A percentile compares a stretch with the other conserved stretches of the same genome.
Evolutionary conservation across 1,140 invertebrate genomes (phyloP).

Genomic region (Apis cerana): DNA sequence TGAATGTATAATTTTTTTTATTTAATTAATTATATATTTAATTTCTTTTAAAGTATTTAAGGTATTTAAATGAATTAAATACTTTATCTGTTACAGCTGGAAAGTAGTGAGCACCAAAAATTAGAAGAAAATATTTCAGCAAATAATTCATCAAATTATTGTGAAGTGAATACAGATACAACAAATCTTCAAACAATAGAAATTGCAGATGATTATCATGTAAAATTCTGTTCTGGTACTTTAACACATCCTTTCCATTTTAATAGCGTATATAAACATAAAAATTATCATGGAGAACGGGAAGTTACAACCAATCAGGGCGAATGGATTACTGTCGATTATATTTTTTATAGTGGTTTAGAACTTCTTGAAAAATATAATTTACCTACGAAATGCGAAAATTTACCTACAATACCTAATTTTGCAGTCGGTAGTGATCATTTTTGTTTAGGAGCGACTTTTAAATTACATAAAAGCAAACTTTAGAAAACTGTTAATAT

Average conservation of each 20-base stretch:
- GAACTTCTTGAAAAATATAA: conserved; percentile 84
- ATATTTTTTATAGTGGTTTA: conserved; percentile 87
- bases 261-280: conserved; percentile 82
- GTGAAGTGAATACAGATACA: conserved; percentile 55
- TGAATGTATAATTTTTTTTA: background rate
- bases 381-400: conserved; percentile 84
- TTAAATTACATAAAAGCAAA: conserved; percentile 76
- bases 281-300: conserved; percentile 71
- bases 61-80: background rate
- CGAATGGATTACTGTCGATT: conserved; percentile 90
- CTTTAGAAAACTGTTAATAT: conserved; percentile 13
- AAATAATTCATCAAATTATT: background rate
- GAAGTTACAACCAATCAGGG: conserved; percentile 89
- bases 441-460: conserved; percentile 85
- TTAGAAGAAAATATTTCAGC: conserved; percentile 12
- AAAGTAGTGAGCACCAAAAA: conserved; percentile 54
- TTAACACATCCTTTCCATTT: conserved; percentile 83
- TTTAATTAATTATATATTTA: background rate
- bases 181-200: conserved; percentile 67
- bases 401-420: conserved; percentile 87
- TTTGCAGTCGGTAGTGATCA: conserved; percentile 89
- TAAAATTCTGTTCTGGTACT: conserved; percentile 79
- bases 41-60: background rate
- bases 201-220: conserved; percentile 65
- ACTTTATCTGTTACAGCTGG: conserved; percentile 51